phyloP scores from a whole-genome alignment of 1,140 invertebrate genomes.

The Meloidogyne floridensis region DNA sequence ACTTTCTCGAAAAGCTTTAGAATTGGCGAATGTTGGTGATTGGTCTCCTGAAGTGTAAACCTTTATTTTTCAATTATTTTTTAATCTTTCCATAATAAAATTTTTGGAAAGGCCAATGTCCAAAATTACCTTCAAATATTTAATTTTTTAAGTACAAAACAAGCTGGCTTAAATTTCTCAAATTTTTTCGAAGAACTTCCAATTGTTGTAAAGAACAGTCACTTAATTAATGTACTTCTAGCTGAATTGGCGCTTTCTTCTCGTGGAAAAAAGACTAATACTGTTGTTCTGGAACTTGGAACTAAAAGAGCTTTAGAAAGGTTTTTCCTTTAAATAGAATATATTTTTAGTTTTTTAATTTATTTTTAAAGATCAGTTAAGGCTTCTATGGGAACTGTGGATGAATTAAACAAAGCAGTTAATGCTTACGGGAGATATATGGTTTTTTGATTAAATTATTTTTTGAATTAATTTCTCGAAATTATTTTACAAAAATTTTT shows the following conservation, averaged over 20 bases:
- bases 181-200: slow-evolving; percentile 91
- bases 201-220: slow-evolving; percentile 90
- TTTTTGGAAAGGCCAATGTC: too few species aligned
- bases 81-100: neutral
- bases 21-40: slow-evolving; percentile 83
- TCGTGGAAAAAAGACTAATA: slow-evolving; percentile 70
- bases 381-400: slow-evolving; percentile 90
- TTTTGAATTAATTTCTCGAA: too few species aligned
- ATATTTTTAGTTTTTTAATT: too few species aligned
- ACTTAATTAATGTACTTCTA: slow-evolving; percentile 91
- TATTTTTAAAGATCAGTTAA: slow-evolving; percentile 75
- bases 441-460: neutral
- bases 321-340: neutral
- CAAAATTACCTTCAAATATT: too few species aligned
- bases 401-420: slow-evolving; percentile 92
- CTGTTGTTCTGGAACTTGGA: slow-evolving; percentile 80
- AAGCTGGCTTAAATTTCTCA: slow-evolving; percentile 79
- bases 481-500: too few species aligned
- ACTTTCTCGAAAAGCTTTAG: slow-evolving; percentile 87
- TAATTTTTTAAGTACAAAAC: slow-evolving; percentile 78
- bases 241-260: slow-evolving; percentile 79
- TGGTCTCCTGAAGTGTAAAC: slow-evolving; percentile 78
- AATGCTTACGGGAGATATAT: slow-evolving; percentile 92
- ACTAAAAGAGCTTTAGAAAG: slow-evolving; percentile 84
- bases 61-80: slow-evolving; percentile 20